Conservation (phyloP, 2,888 invertebrate genomes). For the Steinernema scapterisci region DNA sequence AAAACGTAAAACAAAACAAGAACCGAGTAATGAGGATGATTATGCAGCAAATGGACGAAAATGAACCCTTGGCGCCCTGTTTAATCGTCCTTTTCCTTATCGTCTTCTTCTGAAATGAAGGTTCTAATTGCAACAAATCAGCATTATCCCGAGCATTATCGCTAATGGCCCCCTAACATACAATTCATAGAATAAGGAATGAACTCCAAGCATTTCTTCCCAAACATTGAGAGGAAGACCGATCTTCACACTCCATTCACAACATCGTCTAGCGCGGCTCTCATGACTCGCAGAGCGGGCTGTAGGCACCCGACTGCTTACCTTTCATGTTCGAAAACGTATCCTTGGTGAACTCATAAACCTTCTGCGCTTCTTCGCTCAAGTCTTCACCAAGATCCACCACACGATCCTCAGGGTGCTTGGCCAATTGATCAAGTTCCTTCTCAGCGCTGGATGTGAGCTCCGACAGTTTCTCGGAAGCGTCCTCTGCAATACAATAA, state of each 20-base stretch:
- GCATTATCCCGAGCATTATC: no score
- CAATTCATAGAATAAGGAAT: no score
- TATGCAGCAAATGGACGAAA: no score
- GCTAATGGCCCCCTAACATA: no score
- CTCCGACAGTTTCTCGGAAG: not conserved
- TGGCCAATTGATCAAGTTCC: not conserved
- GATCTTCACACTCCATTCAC: no score
- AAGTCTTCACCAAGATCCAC: not conserved
- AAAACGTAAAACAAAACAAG: no score
- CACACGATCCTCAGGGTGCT: not conserved
- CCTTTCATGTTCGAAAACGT: not conserved
- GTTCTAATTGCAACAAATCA: not conserved
- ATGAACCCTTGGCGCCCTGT: no score
- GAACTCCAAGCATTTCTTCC: no score
- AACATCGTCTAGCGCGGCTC: no score
- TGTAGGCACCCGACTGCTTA: not conserved
- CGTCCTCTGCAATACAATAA: not conserved
- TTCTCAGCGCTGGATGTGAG: not conserved
- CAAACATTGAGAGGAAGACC: no score
- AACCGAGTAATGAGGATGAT: no score
- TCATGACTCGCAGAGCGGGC: no score
- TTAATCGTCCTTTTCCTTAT: not conserved
- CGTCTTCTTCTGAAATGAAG: not conserved
- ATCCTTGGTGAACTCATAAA: not conserved
- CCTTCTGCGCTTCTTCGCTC: not conserved